Base-by-base conservation (phyloP, 2,113 vertebrate species). In the Capra hircus region DNA sequence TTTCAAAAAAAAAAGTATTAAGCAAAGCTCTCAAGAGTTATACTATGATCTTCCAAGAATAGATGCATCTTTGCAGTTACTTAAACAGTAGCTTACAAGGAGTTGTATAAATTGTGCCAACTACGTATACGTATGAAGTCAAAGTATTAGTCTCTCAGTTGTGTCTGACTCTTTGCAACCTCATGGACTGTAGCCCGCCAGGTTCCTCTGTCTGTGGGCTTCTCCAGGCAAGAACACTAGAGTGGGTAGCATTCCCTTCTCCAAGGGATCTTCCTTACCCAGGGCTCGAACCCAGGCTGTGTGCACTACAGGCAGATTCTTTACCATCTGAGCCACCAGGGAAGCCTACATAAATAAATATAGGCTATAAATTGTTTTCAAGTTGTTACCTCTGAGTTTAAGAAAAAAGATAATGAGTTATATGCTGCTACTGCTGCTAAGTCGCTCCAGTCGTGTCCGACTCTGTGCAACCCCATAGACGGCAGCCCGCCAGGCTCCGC, bases 391-490 rank as follows among this genome's bases (percentile, higher is more conserved):
- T 91, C 25, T 80, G 9, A 91, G 12, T 88, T 59, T 88, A 89
- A 89, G 85, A 86, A 86, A 93, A 59, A 93, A 87, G 92, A 45
- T 84, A 14, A 77, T 94, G 71, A 81, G 27, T 62, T 93, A 33
- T 48, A 86, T 87, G 94, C 23, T 50, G 53, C 53, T 27, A 25
- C 57, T 59, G 57, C 25, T 59, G 57, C 57, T 59, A 57, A 23
- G 7, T 59, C 1, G 3, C 59, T 62, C 30, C 28, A 62, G 59
- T 62, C 2, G 0, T 62, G 59, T 30, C 59, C 1, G 1, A 62
- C 5, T 62, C 13, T 0, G 13, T 30, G 28, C 2, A 0, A 62
- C 59, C 59, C 28, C 28, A 15, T 30, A 62, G 28, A 15, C 0
- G 1, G 59, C 59, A 30, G 59, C 59, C 59, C 59, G 30, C 59